Percentiles rank a stretch among this genome's conserved stretches.
These are phyloP conservation scores for Parascotia fuliginaria DNA, from an alignment of 2,888 invertebrate species.

Conservation along the genomic window DNA sequence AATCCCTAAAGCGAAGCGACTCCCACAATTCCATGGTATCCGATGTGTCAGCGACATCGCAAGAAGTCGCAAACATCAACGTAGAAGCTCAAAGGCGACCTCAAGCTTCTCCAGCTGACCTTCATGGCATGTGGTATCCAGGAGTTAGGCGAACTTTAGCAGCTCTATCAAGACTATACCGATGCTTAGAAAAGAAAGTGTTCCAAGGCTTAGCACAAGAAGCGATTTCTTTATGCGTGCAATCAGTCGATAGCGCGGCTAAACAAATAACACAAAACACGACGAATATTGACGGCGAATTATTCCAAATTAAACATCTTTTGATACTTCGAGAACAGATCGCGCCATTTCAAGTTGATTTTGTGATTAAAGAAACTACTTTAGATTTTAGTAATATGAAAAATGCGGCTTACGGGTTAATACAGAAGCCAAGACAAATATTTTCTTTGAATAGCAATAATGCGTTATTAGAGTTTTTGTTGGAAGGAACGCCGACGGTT, in stretches of 20 bases:
- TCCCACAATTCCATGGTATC: slow-evolving; percentile 90
- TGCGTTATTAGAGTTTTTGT: slow-evolving; percentile 95
- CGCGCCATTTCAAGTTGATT: slow-evolving; percentile 98
- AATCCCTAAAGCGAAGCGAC: slow-evolving; percentile 86
- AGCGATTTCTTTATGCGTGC: slow-evolving; percentile 95
- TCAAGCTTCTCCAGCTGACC: slow-evolving; percentile 94
- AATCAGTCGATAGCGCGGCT: slow-evolving; percentile 94
- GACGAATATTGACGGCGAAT: slow-evolving; percentile 94
- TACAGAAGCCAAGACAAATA: slow-evolving; percentile 92
- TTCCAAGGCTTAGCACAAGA: slow-evolving; percentile 99
- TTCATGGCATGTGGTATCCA: slow-evolving; percentile 99
- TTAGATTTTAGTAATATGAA: slow-evolving; percentile 97
- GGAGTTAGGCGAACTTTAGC: slow-evolving; percentile 97
- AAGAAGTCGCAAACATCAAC: slow-evolving; percentile 89
- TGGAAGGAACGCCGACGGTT: slow-evolving; percentile 97
- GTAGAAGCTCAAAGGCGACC: slow-evolving; percentile 69
- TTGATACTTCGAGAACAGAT: slow-evolving; percentile 98
- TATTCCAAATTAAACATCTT: slow-evolving; percentile 99
- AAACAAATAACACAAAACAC: slow-evolving; percentile 91
- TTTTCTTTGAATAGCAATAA: slow-evolving; percentile 96
- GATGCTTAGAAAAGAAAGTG: slow-evolving; percentile 97
- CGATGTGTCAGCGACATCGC: slow-evolving; percentile 88
- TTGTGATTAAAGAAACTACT: slow-evolving; percentile 96
- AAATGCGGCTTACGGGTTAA: slow-evolving; percentile 91
- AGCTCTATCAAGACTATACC: slow-evolving; percentile 93